A percentile compares a stretch with the other conserved stretches of the same genome.
These are phyloP conservation scores for Lysiphlebus fabarum DNA, from an alignment of 1,140 invertebrate species.

Conservation along the genomic window DNA sequence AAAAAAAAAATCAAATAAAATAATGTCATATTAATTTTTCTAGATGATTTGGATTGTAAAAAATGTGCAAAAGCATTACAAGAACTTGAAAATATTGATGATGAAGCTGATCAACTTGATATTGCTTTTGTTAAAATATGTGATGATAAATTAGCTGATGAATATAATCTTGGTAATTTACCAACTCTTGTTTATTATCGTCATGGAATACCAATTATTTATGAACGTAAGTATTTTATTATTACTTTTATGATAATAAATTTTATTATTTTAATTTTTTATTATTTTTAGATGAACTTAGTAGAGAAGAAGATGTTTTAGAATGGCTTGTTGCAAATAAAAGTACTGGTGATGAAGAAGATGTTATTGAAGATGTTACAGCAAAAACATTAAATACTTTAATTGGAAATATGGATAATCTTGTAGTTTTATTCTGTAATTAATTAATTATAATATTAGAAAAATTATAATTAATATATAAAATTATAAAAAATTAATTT, in stretches of 20 bases:
- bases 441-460: constrained; percentile 32
- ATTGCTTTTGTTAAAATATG: constrained; percentile 94
- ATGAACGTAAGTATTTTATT: constrained; percentile 70
- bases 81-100: constrained; percentile 91
- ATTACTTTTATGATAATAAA: too few relatives aligned
- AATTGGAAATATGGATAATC: constrained; percentile 84
- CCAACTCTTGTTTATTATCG: constrained; percentile 91
- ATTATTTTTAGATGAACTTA: constrained; percentile 73
- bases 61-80: constrained; percentile 85
- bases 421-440: constrained; percentile 92
- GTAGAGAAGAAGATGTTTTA: constrained; percentile 86
- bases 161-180: constrained; percentile 85
- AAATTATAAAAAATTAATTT: background rate
- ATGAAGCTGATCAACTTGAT: constrained; percentile 91
- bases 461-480: background rate
- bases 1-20: background rate
- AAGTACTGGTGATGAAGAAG: constrained; percentile 87
- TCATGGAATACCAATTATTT: constrained; percentile 91
- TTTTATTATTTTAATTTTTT: constrained; percentile 10
- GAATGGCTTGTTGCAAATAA: constrained; percentile 92
- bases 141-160: constrained; percentile 85
- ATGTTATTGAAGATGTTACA: constrained; percentile 90
- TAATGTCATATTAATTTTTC: background rate
- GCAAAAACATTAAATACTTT: constrained; percentile 82
- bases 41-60: constrained; percentile 91